phyloP scores from a whole-genome alignment of 2,113 vertebrate species.

The Salvelinus fontinalis region DNA sequence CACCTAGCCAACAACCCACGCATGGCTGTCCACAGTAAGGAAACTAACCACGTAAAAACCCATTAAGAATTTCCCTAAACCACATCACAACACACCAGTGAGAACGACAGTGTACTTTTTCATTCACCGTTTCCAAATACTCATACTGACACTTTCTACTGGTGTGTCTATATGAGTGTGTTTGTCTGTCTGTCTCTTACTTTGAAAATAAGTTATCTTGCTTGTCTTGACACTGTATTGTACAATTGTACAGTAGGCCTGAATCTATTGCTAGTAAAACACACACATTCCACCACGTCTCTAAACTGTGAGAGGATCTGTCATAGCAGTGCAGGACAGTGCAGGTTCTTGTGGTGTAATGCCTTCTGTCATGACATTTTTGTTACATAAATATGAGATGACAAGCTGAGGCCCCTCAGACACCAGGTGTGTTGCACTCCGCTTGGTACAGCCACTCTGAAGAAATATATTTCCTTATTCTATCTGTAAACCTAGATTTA shows the following conservation, averaged over 20 bases:
- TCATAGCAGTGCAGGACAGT: slow-evolving; percentile 40
- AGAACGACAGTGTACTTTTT: slow-evolving; percentile 51
- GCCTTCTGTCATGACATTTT: slow-evolving; percentile 60
- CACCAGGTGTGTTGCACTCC: slow-evolving; percentile 41
- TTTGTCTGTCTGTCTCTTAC: neutral
- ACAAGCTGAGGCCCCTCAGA: slow-evolving; percentile 46
- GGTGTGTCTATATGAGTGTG: neutral
- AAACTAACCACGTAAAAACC: slow-evolving; percentile 60
- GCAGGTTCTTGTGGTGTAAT: slow-evolving; percentile 47
- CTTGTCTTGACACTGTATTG: neutral
- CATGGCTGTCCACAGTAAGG: slow-evolving; percentile 53
- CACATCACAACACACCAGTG: slow-evolving; percentile 57
- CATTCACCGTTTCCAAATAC: slow-evolving; percentile 53
- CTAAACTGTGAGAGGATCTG: slow-evolving; percentile 45
- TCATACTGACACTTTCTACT: slow-evolving; percentile 13
- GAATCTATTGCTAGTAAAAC: neutral
- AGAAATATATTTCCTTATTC: neutral
- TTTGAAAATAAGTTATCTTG: neutral
- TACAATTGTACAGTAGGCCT: neutral
- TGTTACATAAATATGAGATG: slow-evolving; percentile 54
- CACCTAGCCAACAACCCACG: slow-evolving; percentile 62
- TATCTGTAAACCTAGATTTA: neutral
- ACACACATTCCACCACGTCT: slow-evolving; percentile 20
- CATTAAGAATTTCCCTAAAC: slow-evolving; percentile 65
- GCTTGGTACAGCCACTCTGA: neutral